Evolutionary conservation across 2,797 vertebrate genomes (phyloP).

Genomic region (Rhynchotus rufescens): DNA sequence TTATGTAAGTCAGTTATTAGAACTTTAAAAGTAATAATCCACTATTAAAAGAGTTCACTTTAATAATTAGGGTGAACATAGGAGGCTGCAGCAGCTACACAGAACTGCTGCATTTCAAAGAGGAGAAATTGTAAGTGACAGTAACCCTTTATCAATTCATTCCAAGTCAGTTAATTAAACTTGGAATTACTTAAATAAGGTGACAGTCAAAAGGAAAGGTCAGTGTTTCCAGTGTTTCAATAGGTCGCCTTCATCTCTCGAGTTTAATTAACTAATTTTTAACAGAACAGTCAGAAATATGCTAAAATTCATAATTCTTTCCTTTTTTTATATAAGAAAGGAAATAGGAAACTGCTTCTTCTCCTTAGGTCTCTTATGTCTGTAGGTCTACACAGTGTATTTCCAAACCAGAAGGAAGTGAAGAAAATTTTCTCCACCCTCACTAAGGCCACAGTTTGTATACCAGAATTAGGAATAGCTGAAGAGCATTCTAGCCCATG

Average conservation of each 20-base stretch:
- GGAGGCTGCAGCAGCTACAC: neutral
- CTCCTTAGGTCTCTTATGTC: neutral
- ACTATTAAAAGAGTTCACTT: slow-evolving; percentile 16
- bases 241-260: slow-evolving; percentile 60
- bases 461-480: neutral
- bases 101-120: slow-evolving; percentile 37
- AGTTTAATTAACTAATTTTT: slow-evolving; percentile 68
- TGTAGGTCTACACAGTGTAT: neutral
- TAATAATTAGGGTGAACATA: slow-evolving; percentile 35
- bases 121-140: slow-evolving; percentile 55
- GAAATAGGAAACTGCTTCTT: slow-evolving; percentile 33
- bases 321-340: neutral
- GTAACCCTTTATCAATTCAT: slow-evolving; percentile 61
- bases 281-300: slow-evolving; percentile 29
- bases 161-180: slow-evolving; percentile 67
- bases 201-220: slow-evolving; percentile 67
- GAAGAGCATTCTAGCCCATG: neutral
- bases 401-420: neutral
- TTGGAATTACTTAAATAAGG: slow-evolving; percentile 68
- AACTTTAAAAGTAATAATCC: neutral
- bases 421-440: neutral
- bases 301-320: slow-evolving; percentile 31
- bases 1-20: neutral
- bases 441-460: neutral
- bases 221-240: slow-evolving; percentile 30